Evolutionary conservation across 2,888 invertebrate species (phyloP).

Genomic region (Zele albiditarsus): DNA sequence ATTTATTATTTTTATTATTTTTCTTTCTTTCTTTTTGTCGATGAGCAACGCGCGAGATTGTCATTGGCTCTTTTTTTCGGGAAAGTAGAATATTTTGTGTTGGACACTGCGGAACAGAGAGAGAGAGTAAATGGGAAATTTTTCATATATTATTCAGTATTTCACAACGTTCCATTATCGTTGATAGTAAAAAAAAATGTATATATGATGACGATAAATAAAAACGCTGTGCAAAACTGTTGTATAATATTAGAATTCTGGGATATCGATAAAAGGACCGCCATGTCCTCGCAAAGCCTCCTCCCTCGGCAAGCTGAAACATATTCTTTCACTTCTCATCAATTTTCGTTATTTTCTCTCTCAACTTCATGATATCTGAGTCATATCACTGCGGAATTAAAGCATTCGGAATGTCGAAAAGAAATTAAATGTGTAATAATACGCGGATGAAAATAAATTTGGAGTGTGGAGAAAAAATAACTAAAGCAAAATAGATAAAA

Average conservation of each 20-base stretch:
- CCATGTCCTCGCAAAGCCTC: slow-evolving; percentile 71
- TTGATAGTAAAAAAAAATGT: not conserved
- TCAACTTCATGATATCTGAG: no score
- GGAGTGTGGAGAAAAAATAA: not conserved
- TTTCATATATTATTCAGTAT: slow-evolving; percentile 54
- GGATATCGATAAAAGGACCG: slow-evolving; percentile 56
- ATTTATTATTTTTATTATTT: slow-evolving; percentile 21
- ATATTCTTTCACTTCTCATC: slow-evolving; percentile 57
- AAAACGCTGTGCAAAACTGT: slow-evolving; percentile 60
- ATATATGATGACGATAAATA: not conserved
- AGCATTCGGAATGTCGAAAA: not conserved
- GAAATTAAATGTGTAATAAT: not conserved
- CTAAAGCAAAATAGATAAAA: slow-evolving; percentile 18
- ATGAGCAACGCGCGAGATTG: slow-evolving; percentile 62
- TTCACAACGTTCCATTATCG: slow-evolving; percentile 58
- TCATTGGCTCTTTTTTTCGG: slow-evolving; percentile 46
- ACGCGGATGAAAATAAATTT: slow-evolving; percentile 19
- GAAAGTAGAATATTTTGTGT: slow-evolving; percentile 37
- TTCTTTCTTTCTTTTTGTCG: slow-evolving; percentile 40
- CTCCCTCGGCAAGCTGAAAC: slow-evolving; percentile 68
- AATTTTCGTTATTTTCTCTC: slow-evolving; percentile 42
- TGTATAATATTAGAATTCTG: slow-evolving; percentile 47
- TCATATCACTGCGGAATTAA: no score
- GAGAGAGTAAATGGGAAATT: slow-evolving; percentile 36
- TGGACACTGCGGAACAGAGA: slow-evolving; percentile 46